These are phyloP conservation scores for Chloropsis hardwickii DNA, from an alignment of 2,113 vertebrate species.

Conservation along the genomic window DNA sequence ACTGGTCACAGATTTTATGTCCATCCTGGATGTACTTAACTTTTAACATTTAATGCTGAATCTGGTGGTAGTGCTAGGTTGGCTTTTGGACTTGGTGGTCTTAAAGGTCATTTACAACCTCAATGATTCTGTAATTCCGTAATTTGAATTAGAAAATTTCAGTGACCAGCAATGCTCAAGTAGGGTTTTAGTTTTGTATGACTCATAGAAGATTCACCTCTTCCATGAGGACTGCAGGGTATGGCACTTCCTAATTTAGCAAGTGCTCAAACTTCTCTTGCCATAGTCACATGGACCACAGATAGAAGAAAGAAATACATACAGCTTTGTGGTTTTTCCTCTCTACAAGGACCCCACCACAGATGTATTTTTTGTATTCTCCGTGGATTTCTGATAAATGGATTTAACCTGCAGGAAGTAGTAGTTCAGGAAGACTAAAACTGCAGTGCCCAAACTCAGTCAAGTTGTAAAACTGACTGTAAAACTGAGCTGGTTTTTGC, in stretches of 20 bases:
- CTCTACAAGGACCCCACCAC: not conserved
- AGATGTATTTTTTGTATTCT: not conserved
- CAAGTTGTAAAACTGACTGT: not conserved
- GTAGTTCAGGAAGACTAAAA: not conserved
- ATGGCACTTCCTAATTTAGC: not conserved
- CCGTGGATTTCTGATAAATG: not conserved
- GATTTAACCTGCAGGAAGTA: not conserved
- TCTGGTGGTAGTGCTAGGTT: rapidly evolving
- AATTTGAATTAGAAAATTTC: not conserved
- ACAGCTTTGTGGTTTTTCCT: not conserved
- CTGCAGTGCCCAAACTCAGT: not conserved
- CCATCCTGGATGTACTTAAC: not conserved
- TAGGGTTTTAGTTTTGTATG: not conserved
- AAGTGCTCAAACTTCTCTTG: not conserved
- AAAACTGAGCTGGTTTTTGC: not conserved
- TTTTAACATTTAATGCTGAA: not conserved
- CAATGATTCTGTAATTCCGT: not conserved
- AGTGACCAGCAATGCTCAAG: not conserved
- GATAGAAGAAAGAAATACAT: not conserved
- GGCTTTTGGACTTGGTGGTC: not conserved
- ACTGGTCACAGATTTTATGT: not conserved
- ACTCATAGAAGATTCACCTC: not conserved
- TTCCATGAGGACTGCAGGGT: not conserved
- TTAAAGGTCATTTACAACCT: not conserved
- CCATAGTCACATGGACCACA: not conserved